Base-by-base conservation (phyloP, 2,888 invertebrate genomes). In the Cybosia mesomella region DNA sequence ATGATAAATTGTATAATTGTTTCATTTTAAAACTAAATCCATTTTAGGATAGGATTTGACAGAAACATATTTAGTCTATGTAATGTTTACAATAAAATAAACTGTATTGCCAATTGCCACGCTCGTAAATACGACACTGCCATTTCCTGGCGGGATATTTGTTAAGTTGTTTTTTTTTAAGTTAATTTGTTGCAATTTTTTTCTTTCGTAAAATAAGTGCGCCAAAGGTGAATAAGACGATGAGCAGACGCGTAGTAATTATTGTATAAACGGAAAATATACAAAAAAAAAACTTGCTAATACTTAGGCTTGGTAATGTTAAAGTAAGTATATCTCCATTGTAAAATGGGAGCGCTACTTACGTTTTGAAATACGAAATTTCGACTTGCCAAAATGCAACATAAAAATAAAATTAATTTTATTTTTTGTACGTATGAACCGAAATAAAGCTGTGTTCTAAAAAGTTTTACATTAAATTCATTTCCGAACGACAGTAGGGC, bases 161-260 rank as follows among this genome's bases (percentile, higher is more conserved):
- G 90, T 92, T 93, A 94, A 92, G 92, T 93, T 92, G 89, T 90
- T 90, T 90, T 90, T 88, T 88, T 89, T 90, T 90, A 88, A 88
- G 87, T 91, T 90, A 87, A 83, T 86, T 91, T 90, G 91, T 92
- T 93, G 91, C 92, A 90, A 91, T 90, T 92, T 80, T 92, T 80
- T 89, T 89, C 62, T 91, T 89, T 86, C 86, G 81, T 86, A 86
- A 88, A 83, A 78, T 91, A 91, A 90, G 91, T 89, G 90, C 91
- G 94, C 94, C 94, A 94, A 94, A 94, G 94, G 90, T 89, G 91
- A 86, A 81, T 87, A 88, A 82, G 75, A 75, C 72, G 80, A n/a
- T 80, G 86, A 74, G 77, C 76, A 83, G 74, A 81, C 72, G 87
- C 84, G 80, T 90, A 90, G 87, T 64, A 81, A 81, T 85, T 88